Conservation (phyloP, 2,888 invertebrate genomes). For the Lingula anatina region DNA sequence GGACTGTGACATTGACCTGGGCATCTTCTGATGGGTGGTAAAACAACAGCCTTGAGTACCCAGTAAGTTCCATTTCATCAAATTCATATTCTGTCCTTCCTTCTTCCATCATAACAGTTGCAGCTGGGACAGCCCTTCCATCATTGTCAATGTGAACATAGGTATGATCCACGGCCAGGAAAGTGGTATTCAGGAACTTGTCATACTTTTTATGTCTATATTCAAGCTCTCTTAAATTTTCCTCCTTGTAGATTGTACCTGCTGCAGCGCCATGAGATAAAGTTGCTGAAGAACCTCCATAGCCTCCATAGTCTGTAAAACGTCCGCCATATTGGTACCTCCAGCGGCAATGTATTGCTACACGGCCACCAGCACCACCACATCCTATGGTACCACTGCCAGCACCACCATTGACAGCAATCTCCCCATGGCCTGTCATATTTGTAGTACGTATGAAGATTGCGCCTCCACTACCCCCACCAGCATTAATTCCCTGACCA, state of each 20-base stretch:
- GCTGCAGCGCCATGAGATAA: constrained; percentile 26
- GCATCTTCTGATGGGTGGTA: constrained; percentile 19
- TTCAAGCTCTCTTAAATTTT: constrained; percentile 25
- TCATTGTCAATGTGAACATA: constrained; percentile 25
- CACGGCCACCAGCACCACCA: constrained; percentile 30
- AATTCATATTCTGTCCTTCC: constrained; percentile 21
- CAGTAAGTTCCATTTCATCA: constrained; percentile 30
- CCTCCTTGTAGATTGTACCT: constrained; percentile 31
- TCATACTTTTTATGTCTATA: constrained; percentile 31
- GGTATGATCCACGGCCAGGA: constrained; percentile 27
- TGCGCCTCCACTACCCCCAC: constrained; percentile 33
- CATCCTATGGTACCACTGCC: constrained; percentile 26
- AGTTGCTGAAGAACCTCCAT: constrained; percentile 13
- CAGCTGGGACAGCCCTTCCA: constrained; percentile 19
- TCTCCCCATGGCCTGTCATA: constrained; percentile 31
- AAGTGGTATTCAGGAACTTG: constrained; percentile 24
- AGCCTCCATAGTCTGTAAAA: constrained; percentile 28
- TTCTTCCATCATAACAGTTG: constrained; percentile 23
- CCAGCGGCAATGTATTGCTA: constrained; percentile 27
- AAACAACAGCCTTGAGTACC: constrained; percentile 21
- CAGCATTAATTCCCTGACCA: constrained; percentile 20
- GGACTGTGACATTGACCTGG: constrained; percentile 16
- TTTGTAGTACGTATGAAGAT: constrained; percentile 24
- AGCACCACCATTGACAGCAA: constrained; percentile 26
- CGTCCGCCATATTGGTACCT: constrained; percentile 29